Conservation (phyloP, 1,140 invertebrate species). For the Nixonia krombeini region DNA sequence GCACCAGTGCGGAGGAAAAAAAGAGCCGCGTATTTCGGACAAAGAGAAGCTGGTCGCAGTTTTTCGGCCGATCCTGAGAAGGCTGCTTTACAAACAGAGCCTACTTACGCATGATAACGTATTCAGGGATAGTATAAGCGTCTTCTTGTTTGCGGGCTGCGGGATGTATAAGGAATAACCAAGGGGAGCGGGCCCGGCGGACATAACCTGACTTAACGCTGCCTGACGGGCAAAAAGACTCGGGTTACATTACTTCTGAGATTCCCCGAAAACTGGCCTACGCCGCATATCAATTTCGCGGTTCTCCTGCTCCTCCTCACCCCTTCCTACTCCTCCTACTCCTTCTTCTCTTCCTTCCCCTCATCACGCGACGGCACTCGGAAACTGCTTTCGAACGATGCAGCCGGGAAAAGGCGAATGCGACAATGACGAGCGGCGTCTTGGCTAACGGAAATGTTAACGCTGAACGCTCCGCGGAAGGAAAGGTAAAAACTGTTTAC, state of each 20-base stretch:
- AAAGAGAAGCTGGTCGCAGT: constrained; percentile 34
- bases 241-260: constrained; percentile 13
- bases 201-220: constrained; percentile 44
- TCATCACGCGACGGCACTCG: too few species aligned
- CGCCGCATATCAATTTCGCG: constrained; percentile 9
- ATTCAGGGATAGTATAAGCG: constrained; percentile 52
- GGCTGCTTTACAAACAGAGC: constrained; percentile 60
- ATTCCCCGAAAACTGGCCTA: constrained; percentile 28
- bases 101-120: constrained; percentile 61
- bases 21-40: constrained; percentile 12
- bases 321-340: too few species aligned
- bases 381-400: too few species aligned
- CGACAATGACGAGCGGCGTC: too few species aligned
- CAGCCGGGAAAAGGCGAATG: too few species aligned
- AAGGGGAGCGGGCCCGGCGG: constrained; percentile 13
- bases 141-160: constrained; percentile 35
- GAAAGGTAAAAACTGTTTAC: too few species aligned
- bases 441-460: too few species aligned
- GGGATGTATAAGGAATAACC: constrained; percentile 38
- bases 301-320: too few species aligned
- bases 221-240: constrained; percentile 31
- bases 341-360: too few species aligned
- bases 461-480: too few species aligned
- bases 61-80: constrained; percentile 37
- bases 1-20: constrained; percentile 18